Base-by-base conservation (phyloP, 2,113 vertebrate species). In the Nothoprocta pentlandii region DNA sequence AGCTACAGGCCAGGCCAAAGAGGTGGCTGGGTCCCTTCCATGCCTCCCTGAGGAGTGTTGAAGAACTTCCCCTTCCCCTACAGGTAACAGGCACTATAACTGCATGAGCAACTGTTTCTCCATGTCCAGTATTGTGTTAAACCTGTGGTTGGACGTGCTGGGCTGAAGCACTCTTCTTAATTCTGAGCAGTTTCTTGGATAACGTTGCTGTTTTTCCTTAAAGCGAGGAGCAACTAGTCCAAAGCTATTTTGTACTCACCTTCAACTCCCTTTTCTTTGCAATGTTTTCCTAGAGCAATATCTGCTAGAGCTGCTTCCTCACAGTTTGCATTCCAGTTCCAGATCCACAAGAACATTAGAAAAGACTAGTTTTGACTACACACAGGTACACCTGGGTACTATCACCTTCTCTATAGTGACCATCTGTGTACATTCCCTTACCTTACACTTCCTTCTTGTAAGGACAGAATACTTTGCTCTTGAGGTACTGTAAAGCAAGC, bases 401-500 rank as follows among this genome's bases (percentile, higher is more conserved):
- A 23, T 8, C 49, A 10, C 6, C 47, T 44, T 58, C 62, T 54
- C 44, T 30, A 10, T 47, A 26, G 46, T 0, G 32, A 22, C 4
- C 42, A 9, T 0, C 66, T 46, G 2, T n/a, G 53, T n/a, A 28
- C 28, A 10, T 47, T 59, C 56, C n/a, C 36, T 8, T 17, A 41
- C n/a, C 41, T 61, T 17, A 28, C 16, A 6, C 13, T 3, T 7
- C 25, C 3, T 42, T 58, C 10, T 26, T 41, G 46, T 10, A 34
- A 44, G 54, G 0, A 9, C 30, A 25, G 9, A 42, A 34, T 3
- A 15, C 21, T 66, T 66, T 49, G 1, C 62, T 49, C 30, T 12
- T 4, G 19, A 66, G 53, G 19, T 6, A 10, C 7, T 58, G 56
- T 30, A 46, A 46, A 80, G 36, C 0, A 32, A 61, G 32, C 20